phyloP scores from a whole-genome alignment of 1,140 invertebrate genomes.

The Drosophila cardini region DNA sequence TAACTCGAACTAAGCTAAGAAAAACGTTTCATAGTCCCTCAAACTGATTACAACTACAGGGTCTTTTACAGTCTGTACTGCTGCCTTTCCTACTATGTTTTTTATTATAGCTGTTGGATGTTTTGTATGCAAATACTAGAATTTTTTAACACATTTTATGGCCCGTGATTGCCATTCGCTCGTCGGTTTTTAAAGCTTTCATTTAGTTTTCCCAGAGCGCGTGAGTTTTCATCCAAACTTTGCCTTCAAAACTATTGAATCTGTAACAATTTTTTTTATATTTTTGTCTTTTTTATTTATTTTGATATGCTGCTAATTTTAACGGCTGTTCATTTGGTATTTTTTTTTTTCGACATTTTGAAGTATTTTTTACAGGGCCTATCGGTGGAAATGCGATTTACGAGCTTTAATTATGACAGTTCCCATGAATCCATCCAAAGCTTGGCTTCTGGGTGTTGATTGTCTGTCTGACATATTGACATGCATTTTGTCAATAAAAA shows the following conservation, averaged over 20 bases:
- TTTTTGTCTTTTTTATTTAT: constrained; percentile 30
- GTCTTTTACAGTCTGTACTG: no score
- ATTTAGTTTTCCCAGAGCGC: constrained; percentile 20
- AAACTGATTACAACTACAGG: no score
- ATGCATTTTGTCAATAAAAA: constrained; percentile 71
- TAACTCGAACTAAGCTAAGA: no score
- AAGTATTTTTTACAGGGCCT: constrained; percentile 5
- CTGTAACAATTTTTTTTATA: neutral
- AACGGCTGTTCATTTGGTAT: constrained; percentile 52
- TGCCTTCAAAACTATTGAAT: neutral
- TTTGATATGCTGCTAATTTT: constrained; percentile 73
- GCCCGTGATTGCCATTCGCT: constrained; percentile 64
- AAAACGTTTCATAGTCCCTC: no score
- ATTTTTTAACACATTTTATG: constrained; percentile 62
- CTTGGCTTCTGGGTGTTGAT: constrained; percentile 51
- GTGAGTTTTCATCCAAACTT: constrained; percentile 13
- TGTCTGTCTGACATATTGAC: constrained; percentile 66
- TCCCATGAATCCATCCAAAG: neutral
- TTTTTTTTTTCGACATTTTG: constrained; percentile 4
- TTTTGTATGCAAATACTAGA: constrained; percentile 60
- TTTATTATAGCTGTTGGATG: constrained; percentile 28
- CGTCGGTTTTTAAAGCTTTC: constrained; percentile 54
- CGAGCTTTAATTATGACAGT: constrained; percentile 58
- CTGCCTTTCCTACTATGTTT: neutral
- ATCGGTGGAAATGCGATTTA: constrained; percentile 33